A percentile compares a stretch with the other conserved stretches of the same genome.
Evolutionary conservation across 2,888 invertebrate species (phyloP).

Genomic region (Papilio gigon): DNA sequence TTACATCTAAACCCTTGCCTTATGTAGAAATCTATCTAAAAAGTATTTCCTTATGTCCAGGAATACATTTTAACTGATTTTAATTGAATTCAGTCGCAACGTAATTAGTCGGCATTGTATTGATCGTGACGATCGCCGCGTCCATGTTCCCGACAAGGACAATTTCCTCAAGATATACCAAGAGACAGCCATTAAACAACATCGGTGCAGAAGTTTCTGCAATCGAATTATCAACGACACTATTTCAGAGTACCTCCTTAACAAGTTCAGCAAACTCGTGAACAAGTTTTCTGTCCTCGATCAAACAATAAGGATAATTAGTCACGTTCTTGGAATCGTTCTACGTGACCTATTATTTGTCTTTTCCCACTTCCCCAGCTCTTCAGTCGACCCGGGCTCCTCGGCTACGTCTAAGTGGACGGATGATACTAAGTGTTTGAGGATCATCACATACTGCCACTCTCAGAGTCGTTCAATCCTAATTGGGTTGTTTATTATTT

Average conservation of each 20-base stretch:
- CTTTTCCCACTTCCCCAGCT: slow-evolving; percentile 10
- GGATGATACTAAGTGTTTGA: not conserved
- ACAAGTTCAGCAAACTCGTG: slow-evolving; percentile 25
- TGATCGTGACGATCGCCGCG: too few relatives aligned
- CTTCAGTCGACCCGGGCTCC: slow-evolving; percentile 5
- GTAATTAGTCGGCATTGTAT: too few relatives aligned
- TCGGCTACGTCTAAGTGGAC: not conserved
- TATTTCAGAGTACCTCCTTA: slow-evolving; percentile 26
- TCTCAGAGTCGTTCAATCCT: too few relatives aligned
- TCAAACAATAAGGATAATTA: slow-evolving; percentile 31
- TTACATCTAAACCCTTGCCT: too few relatives aligned
- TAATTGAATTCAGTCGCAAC: too few relatives aligned
- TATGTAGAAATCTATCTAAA: too few relatives aligned
- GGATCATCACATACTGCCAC: not conserved
- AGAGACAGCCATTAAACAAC: slow-evolving; percentile 13
- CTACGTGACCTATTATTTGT: slow-evolving; percentile 31
- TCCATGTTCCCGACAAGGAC: not conserved
- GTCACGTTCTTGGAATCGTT: slow-evolving; percentile 29
- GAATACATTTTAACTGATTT: too few relatives aligned
- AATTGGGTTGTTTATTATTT: too few relatives aligned
- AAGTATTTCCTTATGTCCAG: too few relatives aligned
- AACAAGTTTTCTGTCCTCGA: slow-evolving; percentile 24
- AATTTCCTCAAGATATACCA: slow-evolving; percentile 7
- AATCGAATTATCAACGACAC: slow-evolving; percentile 31
- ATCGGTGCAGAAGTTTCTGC: slow-evolving; percentile 15